Base-by-base conservation (phyloP, 2,797 vertebrate genomes). In the Etheostoma nigrum region DNA sequence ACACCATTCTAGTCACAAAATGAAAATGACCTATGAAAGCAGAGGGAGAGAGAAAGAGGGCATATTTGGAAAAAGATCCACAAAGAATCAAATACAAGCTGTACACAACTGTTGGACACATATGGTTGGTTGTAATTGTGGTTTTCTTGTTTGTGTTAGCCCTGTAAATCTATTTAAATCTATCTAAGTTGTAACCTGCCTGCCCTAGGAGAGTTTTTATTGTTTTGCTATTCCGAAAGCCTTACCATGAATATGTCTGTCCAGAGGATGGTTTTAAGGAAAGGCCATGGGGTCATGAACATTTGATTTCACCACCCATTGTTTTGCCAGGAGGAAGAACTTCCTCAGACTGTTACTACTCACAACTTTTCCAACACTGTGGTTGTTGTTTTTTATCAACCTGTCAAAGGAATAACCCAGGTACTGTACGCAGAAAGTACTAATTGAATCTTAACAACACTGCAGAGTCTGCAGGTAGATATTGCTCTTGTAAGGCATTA, bases 1-100 rank as follows among this genome's bases (percentile, higher is more conserved):
- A 84, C 74, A 78, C 23, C 53, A 11, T 25, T 53, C 58, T 19
- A 63, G 69, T 74, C 54, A 70, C 2, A 0, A 82, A 30, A 69
- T 74, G 72, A 75, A 80, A 71, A 52, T 57, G 54, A 81, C 23
- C 52, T 51, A 54, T 58, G 59, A 79, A 27, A 27, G 27, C 27
- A 27, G 36, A 40, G 36, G 10, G 36, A 40, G 36, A 40, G 36
- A 11, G 36, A 5, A 13, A 36, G 47, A 42, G 9, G n/a, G n/a
- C 6, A 18, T 40, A 19, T 44, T 15, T 23, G 15, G 33, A 9
- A 36, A 36, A 36, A 36, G 36, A 40, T 40, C 1, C 36, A 57
- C 16, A 25, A 15, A 55, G 1, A 66, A 25, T 33, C 16, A 60
- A 53, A 72, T 12, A 12, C 6, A 63, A 13, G 52, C 36, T 19